Percentiles rank a stretch among this genome's conserved stretches.
phyloP scores from a whole-genome alignment of 2,888 invertebrate genomes.

The Agrotis exclamationis region DNA sequence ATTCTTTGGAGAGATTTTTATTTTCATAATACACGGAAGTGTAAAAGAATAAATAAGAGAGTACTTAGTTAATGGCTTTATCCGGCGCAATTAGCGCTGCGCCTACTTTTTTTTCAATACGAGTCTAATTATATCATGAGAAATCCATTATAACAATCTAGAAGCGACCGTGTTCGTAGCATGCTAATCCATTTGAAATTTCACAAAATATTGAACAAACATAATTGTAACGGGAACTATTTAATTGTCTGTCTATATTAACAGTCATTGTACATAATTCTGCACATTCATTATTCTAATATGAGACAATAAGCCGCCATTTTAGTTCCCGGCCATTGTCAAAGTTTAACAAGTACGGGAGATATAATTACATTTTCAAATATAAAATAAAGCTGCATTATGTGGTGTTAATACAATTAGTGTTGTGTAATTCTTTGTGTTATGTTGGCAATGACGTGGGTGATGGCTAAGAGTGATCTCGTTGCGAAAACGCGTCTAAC shows the following conservation, averaged over 20 bases:
- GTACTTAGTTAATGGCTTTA: constrained; percentile 69
- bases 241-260: constrained; percentile 77
- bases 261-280: constrained; percentile 79
- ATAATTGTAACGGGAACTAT: constrained; percentile 78
- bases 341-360: constrained; percentile 83
- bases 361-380: constrained; percentile 85
- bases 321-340: constrained; percentile 88
- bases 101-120: constrained; percentile 80
- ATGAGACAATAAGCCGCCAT: constrained; percentile 84
- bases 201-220: constrained; percentile 85
- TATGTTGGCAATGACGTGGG: constrained; percentile 56
- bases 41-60: constrained; percentile 60
- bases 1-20: constrained; percentile 39
- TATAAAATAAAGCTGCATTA: constrained; percentile 84
- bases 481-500: constrained; percentile 78
- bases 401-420: constrained; percentile 85
- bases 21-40: constrained; percentile 66
- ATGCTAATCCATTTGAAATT: constrained; percentile 70
- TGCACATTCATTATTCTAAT: constrained; percentile 81
- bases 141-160: constrained; percentile 70
- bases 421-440: constrained; percentile 85
- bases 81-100: constrained; percentile 71
- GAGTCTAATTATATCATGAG: constrained; percentile 81
- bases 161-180: constrained; percentile 72
- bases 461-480: constrained; percentile 61